phyloP scores from a whole-genome alignment of 2,797 vertebrate species.

The Distichodus sexfasciatus region DNA sequence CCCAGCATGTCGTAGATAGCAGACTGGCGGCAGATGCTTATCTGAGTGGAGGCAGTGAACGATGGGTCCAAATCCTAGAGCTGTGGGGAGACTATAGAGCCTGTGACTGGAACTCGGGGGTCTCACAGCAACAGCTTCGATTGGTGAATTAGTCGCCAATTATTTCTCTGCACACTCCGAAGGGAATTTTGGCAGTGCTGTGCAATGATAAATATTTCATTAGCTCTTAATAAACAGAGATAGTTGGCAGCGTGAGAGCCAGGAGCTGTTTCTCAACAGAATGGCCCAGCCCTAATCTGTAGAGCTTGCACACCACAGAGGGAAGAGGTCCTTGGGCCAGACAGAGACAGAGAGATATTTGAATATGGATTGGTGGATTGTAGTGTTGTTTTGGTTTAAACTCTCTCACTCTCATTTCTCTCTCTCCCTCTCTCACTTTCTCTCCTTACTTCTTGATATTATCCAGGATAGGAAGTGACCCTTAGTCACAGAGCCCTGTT shows the following conservation, averaged over 20 bases:
- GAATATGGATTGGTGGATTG: neutral
- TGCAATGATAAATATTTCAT: neutral
- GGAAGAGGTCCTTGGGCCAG: neutral
- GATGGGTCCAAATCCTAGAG: neutral
- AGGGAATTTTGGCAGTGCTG: neutral
- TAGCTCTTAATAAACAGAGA: conserved; percentile 8
- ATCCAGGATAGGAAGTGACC: too few relatives aligned
- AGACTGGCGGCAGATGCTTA: neutral
- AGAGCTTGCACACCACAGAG: too few relatives aligned
- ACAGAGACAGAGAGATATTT: neutral
- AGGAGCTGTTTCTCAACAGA: too few relatives aligned
- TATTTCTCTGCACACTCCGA: neutral
- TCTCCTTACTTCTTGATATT: too few relatives aligned
- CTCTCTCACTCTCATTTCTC: too few relatives aligned
- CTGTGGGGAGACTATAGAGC: neutral
- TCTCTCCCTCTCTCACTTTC: too few relatives aligned
- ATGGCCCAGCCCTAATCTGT: neutral
- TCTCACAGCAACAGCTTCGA: neutral
- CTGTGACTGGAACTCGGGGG: neutral
- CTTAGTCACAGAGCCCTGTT: too few relatives aligned
- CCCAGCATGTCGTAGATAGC: neutral
- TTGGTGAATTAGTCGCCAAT: neutral
- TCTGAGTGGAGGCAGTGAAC: neutral
- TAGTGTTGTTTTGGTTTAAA: too few relatives aligned
- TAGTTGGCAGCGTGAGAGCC: neutral